Percentiles rank a stretch among this genome's conserved stretches.
phyloP scores from a whole-genome alignment of 2,797 vertebrate species.

The Diceros bicornis region DNA sequence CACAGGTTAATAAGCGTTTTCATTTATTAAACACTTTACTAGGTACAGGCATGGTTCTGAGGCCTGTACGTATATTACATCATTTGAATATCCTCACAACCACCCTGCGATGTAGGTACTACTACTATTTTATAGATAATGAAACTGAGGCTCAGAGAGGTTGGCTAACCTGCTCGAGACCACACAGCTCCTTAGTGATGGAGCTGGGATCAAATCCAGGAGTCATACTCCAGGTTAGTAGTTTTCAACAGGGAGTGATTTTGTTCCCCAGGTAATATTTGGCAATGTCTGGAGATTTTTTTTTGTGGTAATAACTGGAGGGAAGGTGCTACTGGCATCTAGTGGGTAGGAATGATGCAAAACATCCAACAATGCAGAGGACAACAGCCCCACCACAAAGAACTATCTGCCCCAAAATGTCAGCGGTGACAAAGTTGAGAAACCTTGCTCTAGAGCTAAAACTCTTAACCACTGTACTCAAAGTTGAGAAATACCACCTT shows the following conservation, averaged over 20 bases:
- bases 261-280: background rate
- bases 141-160: background rate
- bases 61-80: background rate
- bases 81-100: background rate
- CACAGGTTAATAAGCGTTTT: background rate
- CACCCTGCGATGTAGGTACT: background rate
- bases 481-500: background rate
- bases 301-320: background rate
- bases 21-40: slow-evolving; percentile 20
- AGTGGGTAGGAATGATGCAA: background rate
- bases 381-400: background rate
- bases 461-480: background rate
- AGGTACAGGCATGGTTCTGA: background rate
- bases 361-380: background rate
- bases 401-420: background rate
- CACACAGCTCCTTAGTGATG: background rate
- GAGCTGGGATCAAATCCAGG: background rate
- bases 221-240: background rate
- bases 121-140: background rate
- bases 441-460: background rate
- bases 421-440: background rate
- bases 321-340: background rate
- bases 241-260: background rate
- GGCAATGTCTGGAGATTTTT: background rate
- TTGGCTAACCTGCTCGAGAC: background rate